A percentile compares a stretch with the other conserved stretches of the same genome.
Evolutionary conservation across 2,797 vertebrate species (phyloP).

Genomic region (Cyprinella venusta): DNA sequence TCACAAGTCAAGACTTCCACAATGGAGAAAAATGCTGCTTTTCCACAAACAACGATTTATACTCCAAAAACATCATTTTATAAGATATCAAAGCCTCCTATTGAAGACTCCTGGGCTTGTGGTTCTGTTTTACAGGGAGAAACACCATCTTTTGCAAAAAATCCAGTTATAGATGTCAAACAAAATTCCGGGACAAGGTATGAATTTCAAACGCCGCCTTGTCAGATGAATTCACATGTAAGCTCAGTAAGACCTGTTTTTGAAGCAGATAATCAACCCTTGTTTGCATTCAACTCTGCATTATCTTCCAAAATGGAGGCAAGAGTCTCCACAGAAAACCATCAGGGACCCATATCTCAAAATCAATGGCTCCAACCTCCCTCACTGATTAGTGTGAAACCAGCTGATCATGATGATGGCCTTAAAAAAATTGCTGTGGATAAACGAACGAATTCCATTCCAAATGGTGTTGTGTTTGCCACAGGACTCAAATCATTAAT

Average conservation of each 20-base stretch:
- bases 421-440: conserved; percentile 44
- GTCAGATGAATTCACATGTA: conserved; percentile 68
- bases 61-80: conserved; percentile 78
- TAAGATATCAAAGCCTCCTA: conserved; percentile 73
- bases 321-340: conserved; percentile 40
- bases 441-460: conserved; percentile 39
- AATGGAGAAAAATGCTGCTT: conserved; percentile 52
- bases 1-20: conserved; percentile 65
- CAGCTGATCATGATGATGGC: conserved; percentile 28
- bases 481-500: conserved; percentile 17
- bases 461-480: conserved; percentile 40
- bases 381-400: conserved; percentile 6
- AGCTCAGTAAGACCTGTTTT: conserved; percentile 67
- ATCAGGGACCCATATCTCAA: conserved; percentile 49
- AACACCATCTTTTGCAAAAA: conserved; percentile 46
- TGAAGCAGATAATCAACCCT: conserved; percentile 72
- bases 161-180: conserved; percentile 44
- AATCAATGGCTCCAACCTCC: conserved; percentile 34
- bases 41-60: conserved; percentile 68
- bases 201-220: conserved; percentile 57
- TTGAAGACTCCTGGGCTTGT: conserved; percentile 66
- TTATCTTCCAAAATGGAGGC: conserved; percentile 61
- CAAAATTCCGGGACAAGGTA: conserved; percentile 40
- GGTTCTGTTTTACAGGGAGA: conserved; percentile 57
- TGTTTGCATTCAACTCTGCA: conserved; percentile 67